A percentile compares a stretch with the other conserved stretches of the same genome.
These are phyloP conservation scores for Aplochiton taeniatus DNA, from an alignment of 2,797 vertebrate genomes.

Conservation along the genomic window DNA sequence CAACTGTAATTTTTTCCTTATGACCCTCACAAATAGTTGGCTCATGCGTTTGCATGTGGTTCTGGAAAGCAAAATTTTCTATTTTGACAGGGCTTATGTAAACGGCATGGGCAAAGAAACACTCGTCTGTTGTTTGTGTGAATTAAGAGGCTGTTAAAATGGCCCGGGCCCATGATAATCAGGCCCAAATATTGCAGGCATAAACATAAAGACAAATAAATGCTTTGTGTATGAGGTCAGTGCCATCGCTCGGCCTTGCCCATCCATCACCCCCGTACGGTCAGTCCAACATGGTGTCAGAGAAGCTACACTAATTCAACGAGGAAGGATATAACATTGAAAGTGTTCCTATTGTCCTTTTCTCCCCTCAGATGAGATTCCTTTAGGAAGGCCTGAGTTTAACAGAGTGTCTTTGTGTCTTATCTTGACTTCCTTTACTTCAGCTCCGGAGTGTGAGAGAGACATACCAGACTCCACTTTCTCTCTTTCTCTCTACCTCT, in stretches of 20 bases:
- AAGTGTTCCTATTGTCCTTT: slow-evolving; percentile 59
- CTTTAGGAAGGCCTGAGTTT: slow-evolving; percentile 97
- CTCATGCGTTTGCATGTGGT: slow-evolving; percentile 41
- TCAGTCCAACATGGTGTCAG: slow-evolving; percentile 61
- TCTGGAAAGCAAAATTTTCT: slow-evolving; percentile 60
- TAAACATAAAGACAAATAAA: slow-evolving; percentile 73
- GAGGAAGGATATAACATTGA: slow-evolving; percentile 65
- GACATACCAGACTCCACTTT: slow-evolving; percentile 67
- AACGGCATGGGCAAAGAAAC: slow-evolving; percentile 81
- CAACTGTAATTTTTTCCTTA: too few species aligned
- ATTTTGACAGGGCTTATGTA: slow-evolving; percentile 76
- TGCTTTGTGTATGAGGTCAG: slow-evolving; percentile 73
- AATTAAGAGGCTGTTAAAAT: slow-evolving; percentile 75
- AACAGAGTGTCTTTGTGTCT: slow-evolving; percentile 64
- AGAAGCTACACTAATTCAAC: slow-evolving; percentile 69
- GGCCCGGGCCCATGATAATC: slow-evolving; percentile 53
- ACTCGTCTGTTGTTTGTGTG: slow-evolving; percentile 76
- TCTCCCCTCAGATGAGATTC: slow-evolving; percentile 84
- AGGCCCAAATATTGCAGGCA: slow-evolving; percentile 63
- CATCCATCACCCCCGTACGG: slow-evolving; percentile 60
- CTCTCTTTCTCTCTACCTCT: slow-evolving; percentile 55
- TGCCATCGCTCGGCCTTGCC: slow-evolving; percentile 70
- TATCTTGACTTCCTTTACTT: slow-evolving; percentile 69
- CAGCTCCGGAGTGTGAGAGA: slow-evolving; percentile 74
- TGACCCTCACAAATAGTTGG: slow-evolving; percentile 47